Evolutionary conservation across 2,888 invertebrate genomes (phyloP), one percentile per base, ranked within the genome.

Genomic region (Ptilodon capucinus): DNA sequence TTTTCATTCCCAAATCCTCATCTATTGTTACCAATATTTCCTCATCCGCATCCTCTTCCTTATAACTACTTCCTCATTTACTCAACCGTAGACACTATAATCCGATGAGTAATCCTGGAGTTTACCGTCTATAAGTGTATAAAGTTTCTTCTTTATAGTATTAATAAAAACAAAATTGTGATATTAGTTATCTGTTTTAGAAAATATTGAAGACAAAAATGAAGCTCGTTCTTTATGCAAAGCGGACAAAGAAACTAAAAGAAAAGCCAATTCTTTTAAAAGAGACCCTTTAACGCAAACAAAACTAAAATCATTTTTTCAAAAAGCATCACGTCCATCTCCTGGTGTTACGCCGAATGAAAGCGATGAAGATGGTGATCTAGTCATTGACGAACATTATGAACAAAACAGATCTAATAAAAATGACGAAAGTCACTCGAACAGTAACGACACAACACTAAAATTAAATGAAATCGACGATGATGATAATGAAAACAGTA

Each of bases 261-360:
- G 89, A 58, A 88, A 90, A 81, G 84, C 83, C 11, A 85, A 84
- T 64, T 83, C 85, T 35, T 89, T 91, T 58, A 92, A 90, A 76
- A 84, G 82, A 64, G 92, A 92, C 64, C 74, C 81, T 13, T 64
- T 91, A 11, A 85, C 81, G 19, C 92, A 92, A 77, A 91, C 91
- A 1, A 88, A 84, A 61, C 70, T 92, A n/a, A 75, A 87, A 58
- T 76, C 46, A 40, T 92, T 87, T 71, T 88, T 91, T 48, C 77
- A 74, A 57, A 82, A 84, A 64, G 66, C 81, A 30, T 77, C 84
- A 16, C 66, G 76, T 16, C 64, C 67, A 17, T 76, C 81, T 41
- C 64, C 76, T 9, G 58, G 48, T 50, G 55, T 66, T 32, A 66
- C 71, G 5, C 60, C 76, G 11, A 76, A 76, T 28, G 80, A 78